Conservation (phyloP, 2,113 vertebrate species). For the Sakesphorus luctuosus region DNA sequence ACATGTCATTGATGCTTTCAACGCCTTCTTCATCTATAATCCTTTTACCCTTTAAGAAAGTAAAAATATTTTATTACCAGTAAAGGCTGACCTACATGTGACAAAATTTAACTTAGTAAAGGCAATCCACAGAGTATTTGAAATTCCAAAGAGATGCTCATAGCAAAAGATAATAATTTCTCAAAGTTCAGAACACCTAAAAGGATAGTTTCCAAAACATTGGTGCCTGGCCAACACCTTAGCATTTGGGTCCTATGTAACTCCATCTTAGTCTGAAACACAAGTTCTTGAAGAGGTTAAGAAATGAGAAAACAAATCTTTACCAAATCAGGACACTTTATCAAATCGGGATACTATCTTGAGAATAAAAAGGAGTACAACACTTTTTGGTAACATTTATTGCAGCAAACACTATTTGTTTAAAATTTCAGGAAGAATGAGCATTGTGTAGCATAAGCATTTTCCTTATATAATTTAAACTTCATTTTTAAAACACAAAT, state of each 20-base stretch:
- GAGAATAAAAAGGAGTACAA: neutral
- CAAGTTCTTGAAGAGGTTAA: neutral
- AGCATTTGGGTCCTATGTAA: neutral
- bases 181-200: neutral
- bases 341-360: neutral
- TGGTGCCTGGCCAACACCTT: neutral
- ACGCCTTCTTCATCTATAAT: constrained; percentile 93
- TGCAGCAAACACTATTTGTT: neutral
- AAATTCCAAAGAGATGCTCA: neutral
- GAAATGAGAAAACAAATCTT: neutral
- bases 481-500: neutral
- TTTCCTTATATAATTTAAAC: neutral
- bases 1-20: constrained; percentile 96
- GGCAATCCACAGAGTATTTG: neutral
- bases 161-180: neutral
- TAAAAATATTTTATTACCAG: neutral
- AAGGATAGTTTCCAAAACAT: neutral
- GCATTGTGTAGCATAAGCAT: neutral
- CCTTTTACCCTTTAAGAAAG: constrained; percentile 87
- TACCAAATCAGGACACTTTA: neutral
- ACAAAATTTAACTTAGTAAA: neutral
- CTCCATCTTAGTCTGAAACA: neutral
- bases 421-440: neutral
- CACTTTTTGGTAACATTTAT: neutral
- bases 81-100: neutral